Base-by-base conservation (phyloP, 2,797 vertebrate genomes). In the Myotis vivesi region DNA sequence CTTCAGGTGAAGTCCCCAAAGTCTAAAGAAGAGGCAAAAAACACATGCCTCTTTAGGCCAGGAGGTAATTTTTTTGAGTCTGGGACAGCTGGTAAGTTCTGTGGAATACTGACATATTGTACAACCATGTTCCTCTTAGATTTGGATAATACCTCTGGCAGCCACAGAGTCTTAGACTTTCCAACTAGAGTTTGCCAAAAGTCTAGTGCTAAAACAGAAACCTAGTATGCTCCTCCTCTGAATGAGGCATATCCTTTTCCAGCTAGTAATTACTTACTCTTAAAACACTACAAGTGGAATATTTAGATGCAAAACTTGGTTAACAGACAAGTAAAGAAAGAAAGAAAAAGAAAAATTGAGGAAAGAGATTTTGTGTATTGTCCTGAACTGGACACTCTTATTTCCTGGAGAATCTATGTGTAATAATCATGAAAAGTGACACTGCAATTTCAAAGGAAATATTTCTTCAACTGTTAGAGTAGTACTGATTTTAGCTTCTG, bases 371-470 rank as follows among this genome's bases (percentile, higher is more conserved):
- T 95, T 96, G 88, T 81, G 94, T 95, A 88, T 59, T 87, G 64
- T 96, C 38, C 94, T 72, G 83, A 89, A 53, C 89, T 41, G 85
- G 33, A 96, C 84, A 87, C 92, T 96, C 89, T 87, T 87, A 90
- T 77, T 68, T 93, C 73, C 83, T 95, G 62, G n/a, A 97, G 96
- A 96, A 96, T 76, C 89, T 92, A 91, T 22, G 13, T 96, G 36
- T 91, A 95, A 93, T 92, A 95, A 89, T 97, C 89, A 94, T 76
- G 90, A 97, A 97, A 96, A 91, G 84, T 96, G 68, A 73, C 55
- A 92, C 64, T 96, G 62, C 19, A 85, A 82, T 95, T 91, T 97
- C 97, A 95, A 85, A 97, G 96, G 89, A 97, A 97, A 97, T 97
- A 87, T 94, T 97, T 98, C 91, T 93, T 97, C 94, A 94, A 95